These are phyloP conservation scores for Yoshiicerus persimilis DNA, from an alignment of 1,140 invertebrate species.

Conservation along the genomic window DNA sequence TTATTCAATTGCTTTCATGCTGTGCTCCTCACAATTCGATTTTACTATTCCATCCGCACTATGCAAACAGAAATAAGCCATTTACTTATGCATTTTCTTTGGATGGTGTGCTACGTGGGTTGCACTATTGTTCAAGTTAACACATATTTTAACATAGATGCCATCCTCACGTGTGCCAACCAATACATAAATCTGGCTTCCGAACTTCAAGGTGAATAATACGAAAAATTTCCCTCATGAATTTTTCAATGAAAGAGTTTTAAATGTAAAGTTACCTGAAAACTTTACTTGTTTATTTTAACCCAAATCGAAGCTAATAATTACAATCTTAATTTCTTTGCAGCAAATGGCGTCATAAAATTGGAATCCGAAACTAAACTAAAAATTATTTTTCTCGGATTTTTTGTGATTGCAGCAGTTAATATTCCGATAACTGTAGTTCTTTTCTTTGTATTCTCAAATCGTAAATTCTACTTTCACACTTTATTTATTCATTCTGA, in stretches of 20 bases:
- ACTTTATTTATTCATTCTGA: not conserved
- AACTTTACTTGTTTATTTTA: too few species aligned
- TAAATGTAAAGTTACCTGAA: too few species aligned
- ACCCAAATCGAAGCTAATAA: too few species aligned
- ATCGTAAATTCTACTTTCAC: not conserved
- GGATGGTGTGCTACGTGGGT: not conserved
- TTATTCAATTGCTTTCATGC: not conserved
- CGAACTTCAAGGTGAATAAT: not conserved
- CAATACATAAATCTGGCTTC: not conserved
- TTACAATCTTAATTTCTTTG: not conserved
- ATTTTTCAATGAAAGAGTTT: too few species aligned
- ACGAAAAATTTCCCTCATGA: not conserved
- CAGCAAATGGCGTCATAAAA: not conserved
- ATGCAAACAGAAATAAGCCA: not conserved
- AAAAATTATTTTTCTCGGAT: not conserved
- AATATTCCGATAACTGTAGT: not conserved
- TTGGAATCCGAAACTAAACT: not conserved
- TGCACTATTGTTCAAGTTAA: not conserved
- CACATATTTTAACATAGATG: not conserved
- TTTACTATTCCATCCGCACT: not conserved
- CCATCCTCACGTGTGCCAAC: not conserved
- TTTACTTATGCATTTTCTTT: not conserved
- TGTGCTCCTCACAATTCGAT: not conserved
- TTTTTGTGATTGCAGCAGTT: not conserved
- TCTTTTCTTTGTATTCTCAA: not conserved